Evolutionary conservation across 64 coral and sea anemone genomes (phyloP).

Genomic region (Actinia tenebrosa): DNA sequence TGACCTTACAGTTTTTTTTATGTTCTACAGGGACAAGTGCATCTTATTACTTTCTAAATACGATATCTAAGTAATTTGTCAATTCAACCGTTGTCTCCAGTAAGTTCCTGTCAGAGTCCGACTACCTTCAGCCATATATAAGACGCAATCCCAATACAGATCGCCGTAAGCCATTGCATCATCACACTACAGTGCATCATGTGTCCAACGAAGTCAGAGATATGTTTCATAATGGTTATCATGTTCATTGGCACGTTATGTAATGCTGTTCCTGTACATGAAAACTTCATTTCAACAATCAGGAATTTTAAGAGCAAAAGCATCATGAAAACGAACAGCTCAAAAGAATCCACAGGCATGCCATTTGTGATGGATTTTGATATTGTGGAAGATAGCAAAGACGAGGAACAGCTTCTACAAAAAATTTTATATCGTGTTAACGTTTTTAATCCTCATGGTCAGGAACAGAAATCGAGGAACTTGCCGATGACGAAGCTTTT

Average conservation of each 20-base stretch:
- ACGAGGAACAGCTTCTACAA: conserved; percentile 24
- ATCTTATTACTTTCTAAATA: conserved; percentile 4
- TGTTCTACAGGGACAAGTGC: conserved; percentile 5
- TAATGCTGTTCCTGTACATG: background rate
- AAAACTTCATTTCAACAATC: background rate
- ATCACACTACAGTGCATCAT: background rate
- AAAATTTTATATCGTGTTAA: conserved; percentile 9
- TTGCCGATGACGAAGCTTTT: background rate
- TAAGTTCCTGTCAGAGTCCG: background rate
- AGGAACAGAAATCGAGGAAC: background rate
- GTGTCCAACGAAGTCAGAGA: background rate
- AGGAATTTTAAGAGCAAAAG: background rate
- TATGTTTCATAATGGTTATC: background rate
- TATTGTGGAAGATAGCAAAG: conserved; percentile 25
- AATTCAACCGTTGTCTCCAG: background rate
- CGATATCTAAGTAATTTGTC: conserved; percentile 7
- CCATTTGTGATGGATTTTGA: background rate
- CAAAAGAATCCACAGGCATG: background rate
- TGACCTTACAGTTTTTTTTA: background rate
- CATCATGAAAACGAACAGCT: background rate
- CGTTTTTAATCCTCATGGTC: background rate
- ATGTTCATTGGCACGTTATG: background rate
- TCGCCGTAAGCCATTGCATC: background rate
- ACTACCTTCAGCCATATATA: background rate
- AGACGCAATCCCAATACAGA: background rate